Base-by-base conservation (phyloP, 2,797 vertebrate species). In the Setipinna tenuifilis region DNA sequence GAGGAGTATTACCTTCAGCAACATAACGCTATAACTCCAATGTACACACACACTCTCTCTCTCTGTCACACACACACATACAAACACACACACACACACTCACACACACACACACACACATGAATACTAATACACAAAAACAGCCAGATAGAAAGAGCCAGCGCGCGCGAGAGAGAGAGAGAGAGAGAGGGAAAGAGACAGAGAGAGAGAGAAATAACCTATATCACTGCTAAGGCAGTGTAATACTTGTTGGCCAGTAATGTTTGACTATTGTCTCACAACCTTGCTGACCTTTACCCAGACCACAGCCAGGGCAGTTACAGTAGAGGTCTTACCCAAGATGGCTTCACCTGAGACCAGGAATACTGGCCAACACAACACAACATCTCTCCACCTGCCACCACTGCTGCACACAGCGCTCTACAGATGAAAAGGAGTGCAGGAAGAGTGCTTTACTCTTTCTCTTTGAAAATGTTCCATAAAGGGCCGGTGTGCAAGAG, bases 381-480 rank as follows among this genome's bases (percentile, higher is more conserved):
- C 28, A 50, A 41, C 48, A 57, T 62, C 58, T 54, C 9, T n/a
- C 25, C 14, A 59, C 46, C 3, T 21, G 59, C 61, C 50, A 41
- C 35, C 58, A 17, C 31, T 81, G 35, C 35, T 81, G 25, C 58
- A 28, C 7, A 17, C 17, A n/a, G n/a, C 9, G 58, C 71, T 41
- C 31, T 21, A 31, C 17, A 78, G 6, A 78, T 44, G 44, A 78
- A 41, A 21, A 14, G 16, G 68, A 75, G 71, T 19, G 16, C 35
- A 78, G 71, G 71, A 41, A 23, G 78, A 85, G 80, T n/a, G 85
- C 35, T 25, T 9, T 86, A 57, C 58, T 83, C 57, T 81, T 59
- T 85, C 83, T 57, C 50, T 54, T 54, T 84, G 25, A 31, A 84
- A 88, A 80, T 75, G 82, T 82, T 83, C 81, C 87, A n/a, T 86